Evolutionary conservation across 2,888 invertebrate species (phyloP).

Genomic region (Troides aeacus): DNA sequence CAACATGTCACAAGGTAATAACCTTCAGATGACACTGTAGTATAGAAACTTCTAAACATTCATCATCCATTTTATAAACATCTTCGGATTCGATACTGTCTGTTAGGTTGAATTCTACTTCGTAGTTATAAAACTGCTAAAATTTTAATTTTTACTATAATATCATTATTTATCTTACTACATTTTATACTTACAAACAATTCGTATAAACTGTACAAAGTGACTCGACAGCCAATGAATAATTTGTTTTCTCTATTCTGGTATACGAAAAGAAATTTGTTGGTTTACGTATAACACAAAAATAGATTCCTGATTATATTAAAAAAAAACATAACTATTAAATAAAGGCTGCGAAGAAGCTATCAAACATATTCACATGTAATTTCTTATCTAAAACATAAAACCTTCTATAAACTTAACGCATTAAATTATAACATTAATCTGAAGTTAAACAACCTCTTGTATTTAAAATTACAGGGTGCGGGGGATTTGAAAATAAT

Average conservation of each 20-base stretch:
- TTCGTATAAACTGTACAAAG: neutral
- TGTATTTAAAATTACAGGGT: neutral
- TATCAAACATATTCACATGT: too few species aligned
- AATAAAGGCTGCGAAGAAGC: too few species aligned
- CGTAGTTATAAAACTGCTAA: too few species aligned
- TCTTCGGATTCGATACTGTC: too few species aligned
- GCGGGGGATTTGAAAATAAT: neutral
- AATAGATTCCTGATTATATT: neutral
- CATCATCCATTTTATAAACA: too few species aligned
- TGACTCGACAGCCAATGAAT: neutral
- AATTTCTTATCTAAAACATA: too few species aligned
- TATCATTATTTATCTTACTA: neutral
- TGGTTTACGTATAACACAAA: neutral
- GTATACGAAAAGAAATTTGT: neutral
- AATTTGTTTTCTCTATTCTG: neutral
- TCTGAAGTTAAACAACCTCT: constrained; percentile 1
- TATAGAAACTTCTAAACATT: too few species aligned
- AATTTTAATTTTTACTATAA: neutral
- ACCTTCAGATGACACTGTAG: too few species aligned
- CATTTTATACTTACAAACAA: neutral
- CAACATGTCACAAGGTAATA: too few species aligned
- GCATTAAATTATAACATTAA: neutral
- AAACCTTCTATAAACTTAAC: neutral
- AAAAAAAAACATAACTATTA: neutral
- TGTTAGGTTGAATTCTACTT: too few species aligned